Evolutionary conservation across 2,888 invertebrate genomes (phyloP).

Genomic region (Chromoteleia sp.): DNA sequence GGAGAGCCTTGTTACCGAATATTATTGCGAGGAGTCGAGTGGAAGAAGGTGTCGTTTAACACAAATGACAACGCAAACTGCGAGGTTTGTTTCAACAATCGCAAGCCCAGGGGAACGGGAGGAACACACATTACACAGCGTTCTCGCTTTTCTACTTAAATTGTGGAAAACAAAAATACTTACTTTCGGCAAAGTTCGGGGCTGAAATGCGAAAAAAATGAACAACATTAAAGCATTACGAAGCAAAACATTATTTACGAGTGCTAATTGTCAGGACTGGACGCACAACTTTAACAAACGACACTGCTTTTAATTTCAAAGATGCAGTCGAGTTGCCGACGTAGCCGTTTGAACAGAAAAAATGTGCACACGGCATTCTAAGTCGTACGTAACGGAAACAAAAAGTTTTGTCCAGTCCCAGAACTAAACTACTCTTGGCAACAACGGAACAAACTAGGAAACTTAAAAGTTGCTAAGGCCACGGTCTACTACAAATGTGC

Average conservation of each 20-base stretch:
- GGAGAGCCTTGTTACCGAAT: slow-evolving; percentile 61
- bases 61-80: slow-evolving; percentile 65
- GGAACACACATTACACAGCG: slow-evolving; percentile 38
- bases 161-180: slow-evolving; percentile 68
- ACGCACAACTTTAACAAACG: slow-evolving; percentile 23
- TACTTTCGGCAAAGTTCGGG: slow-evolving; percentile 71
- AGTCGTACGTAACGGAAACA: slow-evolving; percentile 22
- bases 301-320: slow-evolving; percentile 26
- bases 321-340: neutral
- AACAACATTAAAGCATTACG: slow-evolving; percentile 71
- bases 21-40: slow-evolving; percentile 68
- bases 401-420: slow-evolving; percentile 51
- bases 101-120: slow-evolving; percentile 45
- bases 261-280: slow-evolving; percentile 65
- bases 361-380: slow-evolving; percentile 34
- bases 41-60: slow-evolving; percentile 70
- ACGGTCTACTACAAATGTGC: slow-evolving; percentile 67
- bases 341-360: slow-evolving; percentile 1
- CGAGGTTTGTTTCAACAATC: slow-evolving; percentile 61
- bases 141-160: slow-evolving; percentile 61
- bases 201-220: slow-evolving; percentile 72
- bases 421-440: slow-evolving; percentile 52
- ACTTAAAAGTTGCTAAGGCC: slow-evolving; percentile 67
- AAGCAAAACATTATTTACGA: slow-evolving; percentile 68
- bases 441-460: slow-evolving; percentile 63